phyloP scores from a whole-genome alignment of 2,888 invertebrate species.

The Plutella xylostella region DNA sequence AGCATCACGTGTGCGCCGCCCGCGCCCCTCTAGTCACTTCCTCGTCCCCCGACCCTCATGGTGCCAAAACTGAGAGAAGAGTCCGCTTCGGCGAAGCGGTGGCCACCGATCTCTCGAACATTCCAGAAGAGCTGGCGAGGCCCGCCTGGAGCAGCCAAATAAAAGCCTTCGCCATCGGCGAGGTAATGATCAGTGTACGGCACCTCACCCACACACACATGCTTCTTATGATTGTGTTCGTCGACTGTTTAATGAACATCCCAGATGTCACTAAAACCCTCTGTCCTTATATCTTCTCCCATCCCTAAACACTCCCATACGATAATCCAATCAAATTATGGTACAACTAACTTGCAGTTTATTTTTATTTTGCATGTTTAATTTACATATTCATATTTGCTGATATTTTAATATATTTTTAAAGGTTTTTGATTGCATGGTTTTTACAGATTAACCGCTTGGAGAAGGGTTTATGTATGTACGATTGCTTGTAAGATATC shows the following conservation, averaged over 20 bases:
- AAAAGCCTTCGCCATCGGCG: conserved; percentile 69
- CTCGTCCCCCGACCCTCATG: conserved; percentile 30
- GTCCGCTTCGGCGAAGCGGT: conserved; percentile 61
- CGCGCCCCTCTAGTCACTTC: conserved; percentile 24
- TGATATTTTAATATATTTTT: conserved; percentile 12
- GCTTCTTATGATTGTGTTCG: conserved; percentile 69
- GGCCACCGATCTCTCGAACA: conserved; percentile 48
- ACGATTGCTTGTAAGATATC: conserved; percentile 46
- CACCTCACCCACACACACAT: conserved; percentile 48
- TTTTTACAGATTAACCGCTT: conserved; percentile 39
- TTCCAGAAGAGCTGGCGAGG: conserved; percentile 41
- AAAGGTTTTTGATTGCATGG: conserved; percentile 52
- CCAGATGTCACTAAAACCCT: conserved; percentile 17
- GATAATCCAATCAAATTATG: conserved; percentile 19
- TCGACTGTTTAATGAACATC: conserved; percentile 22
- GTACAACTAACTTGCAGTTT: conserved; percentile 55
- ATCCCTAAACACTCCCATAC: conserved; percentile 21
- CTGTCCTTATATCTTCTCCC: conserved; percentile 13
- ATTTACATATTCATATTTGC: conserved; percentile 25
- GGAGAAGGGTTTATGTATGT: conserved; percentile 47
- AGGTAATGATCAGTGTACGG: conserved; percentile 64
- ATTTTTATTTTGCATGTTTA: conserved; percentile 61
- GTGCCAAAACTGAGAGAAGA: conserved; percentile 53
- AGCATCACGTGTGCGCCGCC: conserved; percentile 40
- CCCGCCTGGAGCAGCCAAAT: conserved; percentile 66